A percentile compares a stretch with the other conserved stretches of the same genome.
Conservation (phyloP, 2,113 vertebrate species). For the Percopsis transmontana region DNA sequence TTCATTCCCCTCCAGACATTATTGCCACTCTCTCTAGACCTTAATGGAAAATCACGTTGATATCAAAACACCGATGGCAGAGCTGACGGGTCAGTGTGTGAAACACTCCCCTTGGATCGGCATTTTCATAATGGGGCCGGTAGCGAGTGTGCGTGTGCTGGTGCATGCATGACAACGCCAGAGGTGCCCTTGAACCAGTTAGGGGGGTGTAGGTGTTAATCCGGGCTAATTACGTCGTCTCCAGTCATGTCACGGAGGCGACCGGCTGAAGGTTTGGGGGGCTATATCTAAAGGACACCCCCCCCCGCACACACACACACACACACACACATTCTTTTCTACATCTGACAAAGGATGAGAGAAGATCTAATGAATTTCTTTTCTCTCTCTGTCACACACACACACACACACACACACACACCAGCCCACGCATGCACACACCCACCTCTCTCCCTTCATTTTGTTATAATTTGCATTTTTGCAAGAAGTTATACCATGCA, state of each 20-base stretch:
- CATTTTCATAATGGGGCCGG: neutral
- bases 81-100: slow-evolving; percentile 22
- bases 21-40: slow-evolving; percentile 35
- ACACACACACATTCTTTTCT: no score
- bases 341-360: no score
- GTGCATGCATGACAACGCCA: neutral
- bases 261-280: slow-evolving; percentile 36
- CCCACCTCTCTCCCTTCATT: slow-evolving; percentile 22
- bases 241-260: slow-evolving; percentile 24
- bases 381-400: slow-evolving; percentile 21
- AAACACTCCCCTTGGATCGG: slow-evolving; percentile 11
- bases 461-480: slow-evolving; percentile 38
- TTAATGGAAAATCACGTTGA: slow-evolving; percentile 40
- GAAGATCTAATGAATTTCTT: no score
- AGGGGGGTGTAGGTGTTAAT: slow-evolving; percentile 19
- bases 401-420: neutral
- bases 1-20: slow-evolving; percentile 27
- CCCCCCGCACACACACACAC: no score
- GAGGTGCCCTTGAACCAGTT: slow-evolving; percentile 12
- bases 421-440: no score
- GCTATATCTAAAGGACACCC: slow-evolving; percentile 8
- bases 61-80: slow-evolving; percentile 39
- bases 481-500: neutral
- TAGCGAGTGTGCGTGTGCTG: neutral
- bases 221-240: slow-evolving; percentile 17